phyloP scores from a whole-genome alignment of 2,888 invertebrate genomes.

The Patella depressa region DNA sequence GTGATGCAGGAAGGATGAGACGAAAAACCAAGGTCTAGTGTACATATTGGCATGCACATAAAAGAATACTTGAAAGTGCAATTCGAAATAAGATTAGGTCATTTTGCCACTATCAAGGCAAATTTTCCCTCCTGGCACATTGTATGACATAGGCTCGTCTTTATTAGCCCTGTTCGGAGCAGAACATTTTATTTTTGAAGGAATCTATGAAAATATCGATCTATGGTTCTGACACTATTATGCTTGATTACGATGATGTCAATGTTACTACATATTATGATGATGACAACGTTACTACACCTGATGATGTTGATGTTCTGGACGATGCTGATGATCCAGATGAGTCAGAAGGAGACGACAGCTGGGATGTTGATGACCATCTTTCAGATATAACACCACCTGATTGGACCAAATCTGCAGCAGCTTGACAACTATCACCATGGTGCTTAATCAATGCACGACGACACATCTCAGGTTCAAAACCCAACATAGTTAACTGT shows the following conservation, averaged over 20 bases:
- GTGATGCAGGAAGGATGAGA: too few species aligned
- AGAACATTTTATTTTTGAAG: too few species aligned
- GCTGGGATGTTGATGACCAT: slow-evolving; percentile 15
- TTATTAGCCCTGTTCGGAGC: too few species aligned
- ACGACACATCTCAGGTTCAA: slow-evolving; percentile 53
- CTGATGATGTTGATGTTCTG: slow-evolving; percentile 7
- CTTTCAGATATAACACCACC: slow-evolving; percentile 45
- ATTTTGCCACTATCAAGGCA: too few species aligned
- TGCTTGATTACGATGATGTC: background rate
- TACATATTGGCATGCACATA: too few species aligned
- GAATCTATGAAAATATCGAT: too few species aligned
- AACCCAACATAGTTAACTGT: slow-evolving; percentile 60
- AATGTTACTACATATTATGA: background rate
- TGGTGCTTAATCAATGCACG: slow-evolving; percentile 46
- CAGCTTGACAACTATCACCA: slow-evolving; percentile 52
- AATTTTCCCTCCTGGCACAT: too few species aligned
- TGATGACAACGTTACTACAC: background rate
- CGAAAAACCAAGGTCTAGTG: too few species aligned
- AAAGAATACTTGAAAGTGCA: too few species aligned
- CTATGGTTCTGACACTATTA: background rate
- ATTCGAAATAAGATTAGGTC: too few species aligned
- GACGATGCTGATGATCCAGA: slow-evolving; percentile 35
- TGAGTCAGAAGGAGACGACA: slow-evolving; percentile 3
- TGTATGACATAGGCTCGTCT: too few species aligned
- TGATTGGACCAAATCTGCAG: slow-evolving; percentile 53